A percentile compares a stretch with the other conserved stretches of the same genome.
These are phyloP conservation scores for Habropoda laboriosa DNA, from an alignment of 1,140 invertebrate species.

Conservation along the genomic window DNA sequence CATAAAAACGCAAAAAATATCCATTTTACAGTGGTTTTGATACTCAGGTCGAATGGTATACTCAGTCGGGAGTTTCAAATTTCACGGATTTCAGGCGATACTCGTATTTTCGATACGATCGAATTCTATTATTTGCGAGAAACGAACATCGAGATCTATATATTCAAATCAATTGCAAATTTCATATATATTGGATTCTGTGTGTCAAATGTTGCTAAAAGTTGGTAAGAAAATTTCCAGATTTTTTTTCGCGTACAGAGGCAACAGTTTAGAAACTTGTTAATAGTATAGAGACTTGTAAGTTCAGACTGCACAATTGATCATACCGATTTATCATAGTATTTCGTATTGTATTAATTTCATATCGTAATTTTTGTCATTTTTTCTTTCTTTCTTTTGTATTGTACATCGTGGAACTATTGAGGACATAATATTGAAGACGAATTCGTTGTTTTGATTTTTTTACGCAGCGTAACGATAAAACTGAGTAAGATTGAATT, in stretches of 20 bases:
- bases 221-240: too few relatives aligned
- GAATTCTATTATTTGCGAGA: too few relatives aligned
- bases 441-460: background rate
- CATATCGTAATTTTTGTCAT: background rate
- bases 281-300: too few relatives aligned
- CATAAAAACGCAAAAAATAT: background rate
- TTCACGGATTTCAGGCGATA: background rate
- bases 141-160: too few relatives aligned
- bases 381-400: background rate
- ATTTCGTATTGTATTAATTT: background rate
- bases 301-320: background rate
- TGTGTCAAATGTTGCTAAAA: too few relatives aligned
- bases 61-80: background rate
- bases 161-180: too few relatives aligned
- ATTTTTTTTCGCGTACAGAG: too few relatives aligned
- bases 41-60: background rate
- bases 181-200: too few relatives aligned
- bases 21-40: background rate
- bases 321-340: background rate
- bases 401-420: background rate
- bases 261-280: too few relatives aligned
- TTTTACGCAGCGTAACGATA: too few relatives aligned
- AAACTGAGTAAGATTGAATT: background rate
- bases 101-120: background rate
- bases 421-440: background rate